Conservation (phyloP, 30 jellyfish, hydroid and myxozoan genomes). For the Turritopsis rubra region DNA sequence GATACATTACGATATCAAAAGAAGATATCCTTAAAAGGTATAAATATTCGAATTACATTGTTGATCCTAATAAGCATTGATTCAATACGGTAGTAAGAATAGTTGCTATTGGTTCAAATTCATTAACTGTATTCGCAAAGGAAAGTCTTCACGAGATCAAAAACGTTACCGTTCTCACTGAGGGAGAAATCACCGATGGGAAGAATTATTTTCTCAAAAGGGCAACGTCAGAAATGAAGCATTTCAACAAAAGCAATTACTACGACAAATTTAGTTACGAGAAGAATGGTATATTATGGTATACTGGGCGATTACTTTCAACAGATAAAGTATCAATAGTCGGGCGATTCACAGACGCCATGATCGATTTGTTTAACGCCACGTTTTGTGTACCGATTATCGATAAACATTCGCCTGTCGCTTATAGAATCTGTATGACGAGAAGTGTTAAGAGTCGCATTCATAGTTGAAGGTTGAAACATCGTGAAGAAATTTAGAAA, state of each 20-base stretch:
- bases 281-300: neutral
- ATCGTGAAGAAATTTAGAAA: neutral
- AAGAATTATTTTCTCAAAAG: neutral
- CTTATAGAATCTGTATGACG: neutral
- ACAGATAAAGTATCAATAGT: constrained; percentile 1
- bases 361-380: neutral
- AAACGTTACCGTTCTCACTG: neutral
- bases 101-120: neutral
- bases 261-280: neutral
- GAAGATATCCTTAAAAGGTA: neutral
- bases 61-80: constrained; percentile 13
- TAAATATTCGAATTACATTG: neutral
- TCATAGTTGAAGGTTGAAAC: neutral
- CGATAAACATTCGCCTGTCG: neutral
- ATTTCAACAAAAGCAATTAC: neutral
- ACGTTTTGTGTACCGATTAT: constrained; percentile 21
- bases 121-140: too few relatives aligned
- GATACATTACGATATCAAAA: neutral
- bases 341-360: neutral
- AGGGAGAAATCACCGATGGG: neutral
- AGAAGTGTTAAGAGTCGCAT: neutral
- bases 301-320: constrained; percentile 8
- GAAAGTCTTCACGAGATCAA: neutral
- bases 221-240: neutral
- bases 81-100: constrained; percentile 6